phyloP scores from a whole-genome alignment of 2,888 invertebrate genomes.

The Pecten maximus region DNA sequence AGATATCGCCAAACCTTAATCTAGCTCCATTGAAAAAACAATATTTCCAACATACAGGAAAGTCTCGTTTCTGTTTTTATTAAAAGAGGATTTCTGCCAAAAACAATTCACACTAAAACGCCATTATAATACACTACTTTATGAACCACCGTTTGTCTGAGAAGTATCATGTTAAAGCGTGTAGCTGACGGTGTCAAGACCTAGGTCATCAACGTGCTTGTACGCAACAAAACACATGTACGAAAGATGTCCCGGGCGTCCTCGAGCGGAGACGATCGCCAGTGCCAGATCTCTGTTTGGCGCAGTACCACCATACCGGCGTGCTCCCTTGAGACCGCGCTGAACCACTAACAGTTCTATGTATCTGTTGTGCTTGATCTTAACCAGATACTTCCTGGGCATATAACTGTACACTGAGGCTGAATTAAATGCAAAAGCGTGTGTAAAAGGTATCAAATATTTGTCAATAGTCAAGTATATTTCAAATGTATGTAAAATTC shows the following conservation, averaged over 20 bases:
- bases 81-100: neutral
- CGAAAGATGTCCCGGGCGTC: neutral
- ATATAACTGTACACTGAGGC: neutral
- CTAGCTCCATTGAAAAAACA: too few relatives aligned
- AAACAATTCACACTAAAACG: neutral
- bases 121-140: too few relatives aligned
- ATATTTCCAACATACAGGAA: too few relatives aligned
- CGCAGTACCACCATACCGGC: conserved; percentile 7
- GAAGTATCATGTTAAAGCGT: neutral
- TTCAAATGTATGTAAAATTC: too few relatives aligned
- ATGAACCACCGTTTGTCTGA: neutral
- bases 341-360: neutral
- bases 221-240: neutral
- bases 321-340: neutral
- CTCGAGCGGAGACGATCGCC: neutral
- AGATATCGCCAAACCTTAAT: too few relatives aligned
- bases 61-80: too few relatives aligned
- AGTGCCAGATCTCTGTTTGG: neutral
- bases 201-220: neutral
- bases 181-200: neutral
- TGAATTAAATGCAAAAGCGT: neutral
- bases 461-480: too few relatives aligned
- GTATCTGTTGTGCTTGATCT: neutral
- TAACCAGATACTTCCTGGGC: neutral
- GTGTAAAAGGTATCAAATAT: neutral